Base-by-base conservation (phyloP, 2,797 vertebrate genomes). In the Pipistrellus pipistrellus region DNA sequence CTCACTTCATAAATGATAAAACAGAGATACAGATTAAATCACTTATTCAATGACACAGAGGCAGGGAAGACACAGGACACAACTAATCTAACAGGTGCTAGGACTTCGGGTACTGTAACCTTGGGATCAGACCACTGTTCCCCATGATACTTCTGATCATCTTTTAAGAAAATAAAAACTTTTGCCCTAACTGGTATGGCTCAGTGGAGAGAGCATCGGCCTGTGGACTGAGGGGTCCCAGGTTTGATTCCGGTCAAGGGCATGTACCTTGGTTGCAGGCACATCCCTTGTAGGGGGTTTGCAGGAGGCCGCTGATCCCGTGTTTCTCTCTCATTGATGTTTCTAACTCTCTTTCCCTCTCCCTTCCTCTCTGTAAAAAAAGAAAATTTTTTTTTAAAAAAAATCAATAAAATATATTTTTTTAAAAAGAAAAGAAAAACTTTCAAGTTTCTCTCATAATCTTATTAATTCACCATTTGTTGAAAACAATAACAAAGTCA, bases 401-500 rank as follows among this genome's bases (percentile, higher is more conserved):
- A 55, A 8, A 55, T 55, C 53, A 55, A 55, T 53, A 55, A 55
- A 9, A 55, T 55, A 55, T 48, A 44, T 20, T 35, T 44, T 55
- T 53, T 17, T 14, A 51, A 51, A 51, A 51, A 20, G 30, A 94
- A 48, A 10, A 59, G 15, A n/a, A 87, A 80, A 87, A 80, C 51
- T 23, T 92, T 71, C 72, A 75, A 35, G 25, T 75, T 90, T 75
- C 66, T 14, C 21, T 44, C 21, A 46, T 15, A 80, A 55, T 59
- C 35, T 73, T 57, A 59, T 44, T n/a, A 73, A 83, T 73, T 68
- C 20, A 66, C 18, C 14, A 64, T 46, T 73, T 90, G 14, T 35
- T 81, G 89, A 85, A 84, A 92, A 44, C 35, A 94, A 57, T n/a
- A 59, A 80, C 82, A 88, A 80, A 64, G 11, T 30, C 4, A 85